Base-by-base conservation (phyloP, 2,797 vertebrate genomes). In the Hemibagrus guttatus region DNA sequence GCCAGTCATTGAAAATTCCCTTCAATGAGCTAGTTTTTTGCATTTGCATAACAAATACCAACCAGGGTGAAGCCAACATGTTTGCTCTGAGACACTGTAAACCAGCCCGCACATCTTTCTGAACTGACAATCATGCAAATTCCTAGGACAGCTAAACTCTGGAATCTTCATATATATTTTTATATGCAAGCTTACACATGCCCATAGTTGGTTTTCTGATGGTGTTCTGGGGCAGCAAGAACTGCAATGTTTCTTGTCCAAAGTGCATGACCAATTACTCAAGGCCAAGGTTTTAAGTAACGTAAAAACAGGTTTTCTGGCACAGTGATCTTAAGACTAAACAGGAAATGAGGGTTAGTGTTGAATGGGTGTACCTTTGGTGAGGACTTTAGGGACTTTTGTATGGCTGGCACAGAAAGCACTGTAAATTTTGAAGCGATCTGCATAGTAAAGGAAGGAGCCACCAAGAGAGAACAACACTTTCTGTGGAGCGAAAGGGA, bases 381-480 rank as follows among this genome's bases (percentile, higher is more conserved):
- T 96, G 89, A 99, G 94, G 35, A 99, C 98, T 92, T 99, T 99
- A 75, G 98, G 98, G 87, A 99, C 98, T 92, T 99, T 98, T 0
- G 98, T 99, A 93, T 99, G 98, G 92, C 97, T 99, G 94, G 98
- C 98, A 58, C 98, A 99, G 93, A 99, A 99, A 90, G 98, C 98
- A 93, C 98, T 99, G 95, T 99, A 99, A 91, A 99, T 96, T 95
- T 99, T 99, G 94, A 99, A 99, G 86, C 97, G 97, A 91, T 99
- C 98, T 0, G 98, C 98, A 0, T 99, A 99, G 93, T 99, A 99
- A 58, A 99, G 95, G 88, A 99, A 99, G 4, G 98, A 99, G n/a
- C 98, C 98, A 8, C 98, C 98, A 93, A 99, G 93, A 16, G 98
- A 99, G 93, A 99, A 99, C 16, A 99, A 92, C 86, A 99, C 97